A percentile compares a stretch with the other conserved stretches of the same genome.
phyloP scores from a whole-genome alignment of 2,113 vertebrate species.

The Gobiocypris rarus region DNA sequence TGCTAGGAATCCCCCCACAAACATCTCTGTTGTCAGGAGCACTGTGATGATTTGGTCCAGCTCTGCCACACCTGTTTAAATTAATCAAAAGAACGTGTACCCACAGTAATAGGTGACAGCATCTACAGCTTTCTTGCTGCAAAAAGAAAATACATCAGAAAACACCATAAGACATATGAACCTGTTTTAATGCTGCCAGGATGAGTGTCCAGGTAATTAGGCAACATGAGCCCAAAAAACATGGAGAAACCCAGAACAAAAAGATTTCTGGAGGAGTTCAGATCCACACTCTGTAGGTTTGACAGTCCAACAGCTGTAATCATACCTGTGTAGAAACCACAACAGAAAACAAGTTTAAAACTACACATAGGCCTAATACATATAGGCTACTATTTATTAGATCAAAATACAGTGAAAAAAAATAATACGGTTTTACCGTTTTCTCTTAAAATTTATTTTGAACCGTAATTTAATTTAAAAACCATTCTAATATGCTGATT shows the following conservation, averaged over 20 bases:
- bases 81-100: background rate
- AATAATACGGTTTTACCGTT: background rate
- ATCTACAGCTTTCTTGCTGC: background rate
- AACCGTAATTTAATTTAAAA: no score
- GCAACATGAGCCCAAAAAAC: conserved; percentile 92
- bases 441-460: background rate
- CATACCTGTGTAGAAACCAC: conserved; percentile 81
- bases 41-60: conserved; percentile 95
- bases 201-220: conserved; percentile 86
- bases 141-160: background rate
- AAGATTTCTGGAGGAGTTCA: conserved; percentile 97
- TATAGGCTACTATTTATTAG: background rate
- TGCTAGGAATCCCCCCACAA: conserved; percentile 91
- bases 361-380: background rate
- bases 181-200: conserved; percentile 87
- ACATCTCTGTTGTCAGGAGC: conserved; percentile 96
- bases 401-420: background rate
- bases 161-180: conserved; percentile 56
- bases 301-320: conserved; percentile 96
- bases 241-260: conserved; percentile 95
- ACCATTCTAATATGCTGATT: no score
- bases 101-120: background rate
- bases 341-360: background rate
- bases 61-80: conserved; percentile 81
- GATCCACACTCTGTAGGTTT: conserved; percentile 93